A percentile compares a stretch with the other conserved stretches of the same genome.
Conservation (phyloP, 2,888 invertebrate genomes). For the Zhengitettix transpicula region DNA sequence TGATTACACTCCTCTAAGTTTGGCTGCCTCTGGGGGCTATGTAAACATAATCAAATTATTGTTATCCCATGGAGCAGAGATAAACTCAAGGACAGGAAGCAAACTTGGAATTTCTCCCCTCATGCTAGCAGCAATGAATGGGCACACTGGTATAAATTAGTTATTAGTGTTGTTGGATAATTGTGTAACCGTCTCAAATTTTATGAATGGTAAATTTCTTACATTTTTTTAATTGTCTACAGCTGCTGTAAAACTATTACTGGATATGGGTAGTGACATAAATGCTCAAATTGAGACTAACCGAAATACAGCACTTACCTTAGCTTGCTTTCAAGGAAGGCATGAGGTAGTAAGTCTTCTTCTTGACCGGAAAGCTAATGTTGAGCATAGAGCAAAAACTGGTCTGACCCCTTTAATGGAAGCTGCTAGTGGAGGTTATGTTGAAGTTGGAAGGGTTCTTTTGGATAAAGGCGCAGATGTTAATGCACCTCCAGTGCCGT, state of each 20-base stretch:
- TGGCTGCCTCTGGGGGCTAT: constrained; percentile 96
- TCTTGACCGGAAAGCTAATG: constrained; percentile 92
- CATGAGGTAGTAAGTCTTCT: constrained; percentile 95
- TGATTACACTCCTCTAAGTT: constrained; percentile 96
- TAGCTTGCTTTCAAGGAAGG: constrained; percentile 97
- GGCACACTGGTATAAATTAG: constrained; percentile 46
- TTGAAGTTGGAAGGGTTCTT: constrained; percentile 90
- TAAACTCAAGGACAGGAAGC: constrained; percentile 92
- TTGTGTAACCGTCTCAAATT: neutral
- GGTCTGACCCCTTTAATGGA: constrained; percentile 98
- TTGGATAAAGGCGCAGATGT: constrained; percentile 96
- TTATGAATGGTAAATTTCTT: neutral
- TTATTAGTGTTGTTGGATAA: neutral
- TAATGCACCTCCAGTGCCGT: constrained; percentile 95
- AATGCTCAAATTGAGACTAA: constrained; percentile 99
- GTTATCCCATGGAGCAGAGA: constrained; percentile 89
- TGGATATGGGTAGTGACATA: constrained; percentile 97
- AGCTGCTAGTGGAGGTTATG: constrained; percentile 97
- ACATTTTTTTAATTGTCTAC: constrained; percentile 21
- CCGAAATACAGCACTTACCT: constrained; percentile 91
- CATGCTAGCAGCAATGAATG: constrained; percentile 99
- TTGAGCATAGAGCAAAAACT: constrained; percentile 98
- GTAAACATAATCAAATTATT: constrained; percentile 94
- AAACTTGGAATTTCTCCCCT: constrained; percentile 96
- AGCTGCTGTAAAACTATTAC: constrained; percentile 80